phyloP scores from a whole-genome alignment of 2,797 vertebrate species.

The Miichthys miiuy region DNA sequence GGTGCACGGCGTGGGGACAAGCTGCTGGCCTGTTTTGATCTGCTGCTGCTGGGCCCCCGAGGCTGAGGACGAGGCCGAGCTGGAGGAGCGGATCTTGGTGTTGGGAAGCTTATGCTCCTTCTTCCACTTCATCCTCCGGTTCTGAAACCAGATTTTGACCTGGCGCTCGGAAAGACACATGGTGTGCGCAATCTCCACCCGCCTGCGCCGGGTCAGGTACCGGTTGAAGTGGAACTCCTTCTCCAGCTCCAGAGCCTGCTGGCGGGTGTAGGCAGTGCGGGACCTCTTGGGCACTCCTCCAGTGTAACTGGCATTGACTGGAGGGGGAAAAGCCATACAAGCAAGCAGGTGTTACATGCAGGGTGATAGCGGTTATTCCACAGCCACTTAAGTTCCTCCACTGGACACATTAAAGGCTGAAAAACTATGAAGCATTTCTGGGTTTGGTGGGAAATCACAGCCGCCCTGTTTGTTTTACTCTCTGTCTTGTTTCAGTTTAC shows the following conservation, averaged over 20 bases:
- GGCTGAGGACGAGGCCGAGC: constrained; percentile 85
- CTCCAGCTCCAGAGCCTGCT: constrained; percentile 98
- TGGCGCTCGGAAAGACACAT: constrained; percentile 98
- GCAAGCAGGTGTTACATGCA: constrained; percentile 85
- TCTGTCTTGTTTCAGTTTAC: constrained; percentile 56
- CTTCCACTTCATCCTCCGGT: constrained; percentile 99
- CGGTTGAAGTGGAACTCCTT: constrained; percentile 99
- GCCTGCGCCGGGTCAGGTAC: constrained; percentile 97
- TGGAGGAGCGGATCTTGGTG: constrained; percentile 97
- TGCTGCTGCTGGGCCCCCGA: constrained; percentile 80
- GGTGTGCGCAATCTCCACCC: constrained; percentile 98
- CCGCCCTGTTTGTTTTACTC: constrained; percentile 53
- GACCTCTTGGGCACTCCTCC: constrained; percentile 99
- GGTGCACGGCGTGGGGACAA: constrained; percentile 88
- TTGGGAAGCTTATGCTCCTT: constrained; percentile 99
- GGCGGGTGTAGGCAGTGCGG: constrained; percentile 98
- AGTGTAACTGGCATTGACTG: constrained; percentile 95
- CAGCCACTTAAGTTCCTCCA: constrained; percentile 40
- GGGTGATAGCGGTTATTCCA: constrained; percentile 59
- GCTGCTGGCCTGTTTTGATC: constrained; percentile 93
- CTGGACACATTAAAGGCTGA: constrained; percentile 42
- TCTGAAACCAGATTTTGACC: constrained; percentile 99
- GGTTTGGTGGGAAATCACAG: constrained; percentile 38
- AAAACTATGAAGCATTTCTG: constrained; percentile 33
- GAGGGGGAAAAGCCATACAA: constrained; percentile 76